Conservation (phyloP, 64 coral and sea anemone species). For the Actinia tenebrosa region DNA sequence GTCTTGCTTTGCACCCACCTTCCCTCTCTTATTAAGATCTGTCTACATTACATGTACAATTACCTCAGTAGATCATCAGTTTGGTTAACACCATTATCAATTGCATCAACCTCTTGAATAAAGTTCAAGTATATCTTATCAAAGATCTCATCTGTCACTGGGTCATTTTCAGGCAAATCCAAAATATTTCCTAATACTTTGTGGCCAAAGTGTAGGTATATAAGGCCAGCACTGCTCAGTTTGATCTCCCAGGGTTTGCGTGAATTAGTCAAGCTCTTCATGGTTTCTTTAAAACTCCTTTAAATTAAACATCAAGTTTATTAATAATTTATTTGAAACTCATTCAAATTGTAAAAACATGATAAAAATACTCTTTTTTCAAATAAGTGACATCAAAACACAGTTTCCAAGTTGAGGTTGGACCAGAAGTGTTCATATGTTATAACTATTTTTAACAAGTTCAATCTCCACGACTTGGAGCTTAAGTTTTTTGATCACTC, state of each 20-base stretch:
- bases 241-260: constrained; percentile 71
- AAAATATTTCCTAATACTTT: constrained; percentile 64
- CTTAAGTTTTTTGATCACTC: too few species aligned
- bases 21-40: too few species aligned
- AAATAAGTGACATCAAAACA: too few species aligned
- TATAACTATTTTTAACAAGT: too few species aligned
- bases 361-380: too few species aligned
- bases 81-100: constrained; percentile 92
- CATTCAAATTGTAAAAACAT: neutral
- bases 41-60: too few species aligned
- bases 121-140: constrained; percentile 91
- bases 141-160: constrained; percentile 65
- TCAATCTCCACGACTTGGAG: too few species aligned
- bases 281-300: constrained; percentile 81
- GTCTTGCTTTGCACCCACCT: too few species aligned
- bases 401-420: too few species aligned
- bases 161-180: constrained; percentile 55
- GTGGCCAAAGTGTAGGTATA: constrained; percentile 94
- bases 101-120: constrained; percentile 97
- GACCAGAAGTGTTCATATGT: too few species aligned
- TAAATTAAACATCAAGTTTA: neutral
- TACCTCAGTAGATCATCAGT: constrained; percentile 76
- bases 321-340: neutral
- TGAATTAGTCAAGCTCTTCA: constrained; percentile 59
- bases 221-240: constrained; percentile 94